Evolutionary conservation across 2,888 invertebrate species (phyloP).

Genomic region (Drosophila multiciliata): DNA sequence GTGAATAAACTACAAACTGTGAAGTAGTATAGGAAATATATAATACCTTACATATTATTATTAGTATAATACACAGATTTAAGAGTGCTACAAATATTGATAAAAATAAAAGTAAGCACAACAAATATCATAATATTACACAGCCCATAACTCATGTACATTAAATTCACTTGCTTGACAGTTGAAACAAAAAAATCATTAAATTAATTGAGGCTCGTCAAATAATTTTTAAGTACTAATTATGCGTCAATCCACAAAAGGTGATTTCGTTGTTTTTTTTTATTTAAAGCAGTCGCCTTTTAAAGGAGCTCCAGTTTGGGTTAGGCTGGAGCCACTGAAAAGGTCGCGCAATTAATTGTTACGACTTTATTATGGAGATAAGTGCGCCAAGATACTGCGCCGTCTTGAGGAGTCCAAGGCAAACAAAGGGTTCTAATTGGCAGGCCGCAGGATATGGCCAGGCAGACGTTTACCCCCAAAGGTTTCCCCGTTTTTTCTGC

Average conservation of each 20-base stretch:
- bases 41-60: background rate
- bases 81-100: background rate
- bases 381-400: slow-evolving; percentile 55
- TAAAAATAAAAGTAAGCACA: background rate
- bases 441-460: slow-evolving; percentile 71
- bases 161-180: slow-evolving; percentile 36
- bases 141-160: slow-evolving; percentile 4
- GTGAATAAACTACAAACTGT: background rate
- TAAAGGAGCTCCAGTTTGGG: slow-evolving; percentile 21
- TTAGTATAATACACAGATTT: background rate
- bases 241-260: slow-evolving; percentile 66
- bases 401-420: slow-evolving; percentile 53
- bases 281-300: slow-evolving; percentile 32
- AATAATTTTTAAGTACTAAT: slow-evolving; percentile 77
- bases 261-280: slow-evolving; percentile 18
- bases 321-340: slow-evolving; percentile 43
- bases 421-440: slow-evolving; percentile 82
- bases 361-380: slow-evolving; percentile 83
- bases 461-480: slow-evolving; percentile 67
- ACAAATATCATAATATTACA: background rate
- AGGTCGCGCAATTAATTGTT: slow-evolving; percentile 83
- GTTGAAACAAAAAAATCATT: slow-evolving; percentile 43
- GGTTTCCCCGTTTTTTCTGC: slow-evolving; percentile 37
- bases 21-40: background rate
- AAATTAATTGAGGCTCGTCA: slow-evolving; percentile 77